Evolutionary conservation across 2,797 vertebrate genomes (phyloP), one percentile per base, ranked within the genome.

Genomic region (Champsocephalus gunnari): DNA sequence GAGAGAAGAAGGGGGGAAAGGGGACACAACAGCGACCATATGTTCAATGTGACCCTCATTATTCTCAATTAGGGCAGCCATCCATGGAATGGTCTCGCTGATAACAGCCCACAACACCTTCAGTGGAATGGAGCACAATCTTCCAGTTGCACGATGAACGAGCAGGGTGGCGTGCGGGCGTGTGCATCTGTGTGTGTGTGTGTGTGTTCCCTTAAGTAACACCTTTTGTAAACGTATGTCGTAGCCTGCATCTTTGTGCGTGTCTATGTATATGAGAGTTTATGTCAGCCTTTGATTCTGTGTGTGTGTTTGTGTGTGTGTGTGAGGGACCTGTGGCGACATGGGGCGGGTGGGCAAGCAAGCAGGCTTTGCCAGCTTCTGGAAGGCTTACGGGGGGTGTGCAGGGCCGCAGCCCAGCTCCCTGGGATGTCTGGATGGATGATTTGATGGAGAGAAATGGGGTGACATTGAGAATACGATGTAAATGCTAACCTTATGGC

Each of bases 41-140:
- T 96, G 95, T 94, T 95, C 95, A 96, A 95, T 95, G 95, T 96
- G 95, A 96, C 95, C 95, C 95, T 96, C 94, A 95, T 95, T 96
- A 96, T 95, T 96, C 94, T 95, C 95, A 95, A 95, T 96, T 95
- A 96, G 94, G 93, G 94, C 95, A 96, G 94, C 94, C 95, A 96
- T 95, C 95, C 95, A 94, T 95, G 95, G 94, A 95, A 94, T 94
- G 93, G 94, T 94, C 93, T 94, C 90, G 93, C 94, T 95, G 95
- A 95, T 95, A 95, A 94, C 90, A 93, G 93, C 91, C 91, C 92
- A 90, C 93, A 95, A 94, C 94, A 94, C 95, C 94, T 95, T 94
- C 90, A 82, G 85, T 82, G 85, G 91, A 92, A 92, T 87, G 85
- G 87, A 74, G 88, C 85, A 71, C 88, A 87, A 90, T 92, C 85